A percentile compares a stretch with the other conserved stretches of the same genome.
Evolutionary conservation across 2,888 invertebrate genomes (phyloP).

Genomic region (Dilophus febrilis): DNA sequence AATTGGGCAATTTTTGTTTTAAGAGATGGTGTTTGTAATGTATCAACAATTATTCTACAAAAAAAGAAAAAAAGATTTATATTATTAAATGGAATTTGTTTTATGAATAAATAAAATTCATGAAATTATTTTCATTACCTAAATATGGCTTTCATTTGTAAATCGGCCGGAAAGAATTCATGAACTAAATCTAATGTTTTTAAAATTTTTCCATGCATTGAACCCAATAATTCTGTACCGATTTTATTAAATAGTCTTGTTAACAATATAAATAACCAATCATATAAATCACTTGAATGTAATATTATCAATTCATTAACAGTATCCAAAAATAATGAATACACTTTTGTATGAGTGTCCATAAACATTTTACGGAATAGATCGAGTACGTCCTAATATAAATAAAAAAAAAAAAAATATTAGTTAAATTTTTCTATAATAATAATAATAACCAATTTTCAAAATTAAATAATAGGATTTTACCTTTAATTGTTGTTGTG

Average conservation of each 20-base stretch:
- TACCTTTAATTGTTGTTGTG: slow-evolving; percentile 35
- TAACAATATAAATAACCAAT: slow-evolving; percentile 85
- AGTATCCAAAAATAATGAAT: slow-evolving; percentile 83
- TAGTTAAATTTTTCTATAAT: background rate
- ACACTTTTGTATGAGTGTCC: slow-evolving; percentile 89
- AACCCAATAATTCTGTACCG: slow-evolving; percentile 79
- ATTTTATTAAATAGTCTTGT: slow-evolving; percentile 74
- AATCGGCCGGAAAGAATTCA: slow-evolving; percentile 47
- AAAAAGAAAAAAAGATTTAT: slow-evolving; percentile 1
- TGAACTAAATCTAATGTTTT: slow-evolving; percentile 64
- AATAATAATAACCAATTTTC: too few species aligned
- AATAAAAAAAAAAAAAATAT: slow-evolving; percentile 1
- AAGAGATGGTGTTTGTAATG: slow-evolving; percentile 79
- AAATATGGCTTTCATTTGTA: slow-evolving; percentile 46
- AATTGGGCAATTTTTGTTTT: slow-evolving; percentile 63
- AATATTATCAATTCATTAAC: slow-evolving; percentile 75
- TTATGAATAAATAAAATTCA: background rate
- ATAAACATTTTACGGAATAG: slow-evolving; percentile 93
- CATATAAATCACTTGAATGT: slow-evolving; percentile 73
- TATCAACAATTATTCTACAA: slow-evolving; percentile 67
- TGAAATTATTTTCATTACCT: slow-evolving; percentile 1
- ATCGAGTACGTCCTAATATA: slow-evolving; percentile 64
- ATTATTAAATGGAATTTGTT: slow-evolving; percentile 7
- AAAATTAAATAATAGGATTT: background rate
- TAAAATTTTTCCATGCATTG: slow-evolving; percentile 79